Base-by-base conservation (phyloP, 2,797 vertebrate genomes). In the Tenualosa ilisha region DNA sequence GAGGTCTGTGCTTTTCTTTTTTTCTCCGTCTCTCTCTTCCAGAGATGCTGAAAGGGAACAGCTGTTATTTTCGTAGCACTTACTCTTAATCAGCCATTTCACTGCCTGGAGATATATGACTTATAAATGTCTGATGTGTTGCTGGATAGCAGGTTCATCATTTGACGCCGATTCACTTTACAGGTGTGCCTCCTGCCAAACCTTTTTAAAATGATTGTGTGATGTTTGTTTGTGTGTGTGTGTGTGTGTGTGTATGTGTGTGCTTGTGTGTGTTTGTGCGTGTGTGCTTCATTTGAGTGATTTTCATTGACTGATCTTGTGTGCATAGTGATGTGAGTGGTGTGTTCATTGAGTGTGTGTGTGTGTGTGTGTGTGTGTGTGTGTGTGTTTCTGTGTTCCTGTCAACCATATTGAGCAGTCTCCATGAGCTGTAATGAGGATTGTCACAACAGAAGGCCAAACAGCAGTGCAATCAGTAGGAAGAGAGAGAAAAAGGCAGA, bases 371-470 rank as follows among this genome's bases (percentile, higher is more conserved):
- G 17, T 82, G 24, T 13, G 53, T 37, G 22, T 84, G 37, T 68
- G 83, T 31, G 59, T 63, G 84, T 68, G 22, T 24, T 87, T 83
- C 56, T 88, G 86, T 87, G 88, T 88, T 89, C 81, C 85, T 75
- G 54, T 82, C 82, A 89, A 90, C 89, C 59, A 81, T 86, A 82
- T 88, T 84, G 87, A 79, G 9, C 82, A 83, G 84, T 89, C 79
- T 88, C 81, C 65, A 83, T 84, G 85, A 92, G 88, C 86, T 87
- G 87, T 87, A 91, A 82, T 89, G 84, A 86, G 87, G 82, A 90
- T 87, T 91, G 88, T 88, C 82, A 89, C 84, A 89, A 89, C 88
- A 89, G 85, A 89, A 89, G 86, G 88, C 86, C 86, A 83, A 84
- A 56, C 82, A 83, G 84, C 85, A 79, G 84, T 84, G 85, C 87